Base-by-base conservation (phyloP, 2,113 vertebrate genomes). In the Gallinago undulata region DNA sequence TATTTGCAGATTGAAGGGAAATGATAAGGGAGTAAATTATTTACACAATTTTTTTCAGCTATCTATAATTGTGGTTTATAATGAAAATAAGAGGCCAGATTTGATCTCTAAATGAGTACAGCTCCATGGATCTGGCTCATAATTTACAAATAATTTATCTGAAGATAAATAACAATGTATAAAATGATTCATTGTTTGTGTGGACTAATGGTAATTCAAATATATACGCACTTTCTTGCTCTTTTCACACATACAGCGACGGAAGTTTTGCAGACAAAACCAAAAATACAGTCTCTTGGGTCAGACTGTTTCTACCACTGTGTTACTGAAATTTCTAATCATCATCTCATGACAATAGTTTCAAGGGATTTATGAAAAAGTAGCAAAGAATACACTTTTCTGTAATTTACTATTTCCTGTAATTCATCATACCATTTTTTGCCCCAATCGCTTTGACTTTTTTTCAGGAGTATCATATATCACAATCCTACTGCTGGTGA, bases 361-460 rank as follows among this genome's bases (percentile, higher is more conserved):
- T 97, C 96, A 96, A 92, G 95, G 97, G 97, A 98, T 93, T 97
- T 97, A 91, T 97, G 96, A 95, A 98, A 97, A 97, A 97, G 90
- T 83, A 97, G 95, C 94, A 97, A 97, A 95, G 95, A 97, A 96
- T 94, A 94, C 84, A 94, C 95, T 97, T 95, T 92, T 96, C 92
- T 94, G 76, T 96, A 97, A 97, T 96, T 96, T 85, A 28, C 96
- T 93, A 95, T 98, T 98, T 98, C 98, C 98, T 98, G 98, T 97
- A 97, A 98, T 98, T 97, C 96, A 98, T 98, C 98, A 98, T 97
- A 97, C 76, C 79, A 41, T 90, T 95, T 97, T 97, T 94, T 92
- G 81, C 87, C 90, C 84, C 78, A 94, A 97, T 95, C 72, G 30
- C 89, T 97, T 95, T 97, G 96, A 95, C 96, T 97, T 93, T 95